A percentile compares a stretch with the other conserved stretches of the same genome.
phyloP scores from a whole-genome alignment of 1,140 invertebrate genomes.

The Magallana angulata region DNA sequence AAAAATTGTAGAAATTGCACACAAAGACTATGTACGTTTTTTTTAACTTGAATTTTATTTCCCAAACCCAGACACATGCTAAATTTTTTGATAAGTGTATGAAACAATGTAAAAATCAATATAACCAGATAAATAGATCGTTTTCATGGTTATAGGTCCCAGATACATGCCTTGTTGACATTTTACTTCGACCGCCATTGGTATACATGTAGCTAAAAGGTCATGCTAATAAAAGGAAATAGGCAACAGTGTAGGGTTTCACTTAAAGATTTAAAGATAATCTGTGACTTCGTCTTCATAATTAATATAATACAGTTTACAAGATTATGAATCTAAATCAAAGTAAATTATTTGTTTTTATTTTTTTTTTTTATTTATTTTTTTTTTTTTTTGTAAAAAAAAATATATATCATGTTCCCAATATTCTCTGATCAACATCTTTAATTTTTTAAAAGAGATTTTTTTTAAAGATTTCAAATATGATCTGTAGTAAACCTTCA shows the following conservation, averaged over 20 bases:
- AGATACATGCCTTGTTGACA: slow-evolving; percentile 15
- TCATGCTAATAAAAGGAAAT: too few relatives aligned
- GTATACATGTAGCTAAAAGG: not conserved
- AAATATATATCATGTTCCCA: slow-evolving; percentile 11
- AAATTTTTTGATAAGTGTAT: too few relatives aligned
- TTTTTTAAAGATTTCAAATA: not conserved
- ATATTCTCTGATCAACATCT: slow-evolving; percentile 16
- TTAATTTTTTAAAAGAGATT: not conserved
- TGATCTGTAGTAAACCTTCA: not conserved
- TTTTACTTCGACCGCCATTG: slow-evolving; percentile 8
- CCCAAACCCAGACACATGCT: too few relatives aligned
- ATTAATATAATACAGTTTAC: too few relatives aligned
- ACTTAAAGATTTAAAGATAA: too few relatives aligned
- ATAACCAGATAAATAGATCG: not conserved
- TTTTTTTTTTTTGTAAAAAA: not conserved
- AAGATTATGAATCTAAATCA: too few relatives aligned
- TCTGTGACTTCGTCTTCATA: too few relatives aligned
- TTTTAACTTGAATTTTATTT: too few relatives aligned
- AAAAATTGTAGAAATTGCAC: too few relatives aligned
- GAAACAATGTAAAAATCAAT: not conserved
- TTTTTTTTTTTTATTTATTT: not conserved
- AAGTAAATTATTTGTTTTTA: not conserved
- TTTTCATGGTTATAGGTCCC: slow-evolving; percentile 5
- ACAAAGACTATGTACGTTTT: too few relatives aligned
- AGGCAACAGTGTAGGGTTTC: too few relatives aligned